Conservation (phyloP, 2,113 vertebrate species). For the Helogale parvula region DNA sequence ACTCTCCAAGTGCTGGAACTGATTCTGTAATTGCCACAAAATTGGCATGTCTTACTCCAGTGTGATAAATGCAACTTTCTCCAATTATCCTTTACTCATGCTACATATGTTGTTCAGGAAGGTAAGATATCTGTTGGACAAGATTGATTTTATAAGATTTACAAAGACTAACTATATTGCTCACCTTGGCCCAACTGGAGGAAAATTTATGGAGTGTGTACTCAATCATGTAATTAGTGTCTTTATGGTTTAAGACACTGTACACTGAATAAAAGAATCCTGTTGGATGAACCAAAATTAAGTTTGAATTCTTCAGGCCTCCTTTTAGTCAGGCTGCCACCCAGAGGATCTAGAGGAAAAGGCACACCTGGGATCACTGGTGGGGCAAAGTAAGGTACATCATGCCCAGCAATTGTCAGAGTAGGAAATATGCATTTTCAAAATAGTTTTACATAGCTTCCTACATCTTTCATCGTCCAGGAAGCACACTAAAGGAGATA, state of each 20-base stretch:
- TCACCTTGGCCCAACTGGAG: background rate
- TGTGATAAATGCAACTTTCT: background rate
- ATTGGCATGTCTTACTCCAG: background rate
- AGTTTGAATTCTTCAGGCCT: background rate
- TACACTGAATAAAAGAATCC: background rate
- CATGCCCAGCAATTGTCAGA: background rate
- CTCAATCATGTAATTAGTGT: background rate
- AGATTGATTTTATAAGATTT: background rate
- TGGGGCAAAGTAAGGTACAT: background rate
- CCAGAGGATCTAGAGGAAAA: background rate
- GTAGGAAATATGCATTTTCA: background rate
- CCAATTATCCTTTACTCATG: background rate
- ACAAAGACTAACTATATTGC: too few relatives aligned
- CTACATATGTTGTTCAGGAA: background rate
- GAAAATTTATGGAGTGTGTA: background rate
- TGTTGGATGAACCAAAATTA: background rate
- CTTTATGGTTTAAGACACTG: background rate
- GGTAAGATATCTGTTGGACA: background rate
- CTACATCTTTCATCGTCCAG: background rate
- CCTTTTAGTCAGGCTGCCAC: background rate
- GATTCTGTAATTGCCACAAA: background rate
- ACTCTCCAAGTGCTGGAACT: background rate
- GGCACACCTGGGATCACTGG: background rate
- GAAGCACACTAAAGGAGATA: background rate
- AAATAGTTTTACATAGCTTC: background rate